Percentiles rank a stretch among this genome's conserved stretches.
Conservation (phyloP, 2,888 invertebrate genomes). For the Synergus umbraculus region DNA sequence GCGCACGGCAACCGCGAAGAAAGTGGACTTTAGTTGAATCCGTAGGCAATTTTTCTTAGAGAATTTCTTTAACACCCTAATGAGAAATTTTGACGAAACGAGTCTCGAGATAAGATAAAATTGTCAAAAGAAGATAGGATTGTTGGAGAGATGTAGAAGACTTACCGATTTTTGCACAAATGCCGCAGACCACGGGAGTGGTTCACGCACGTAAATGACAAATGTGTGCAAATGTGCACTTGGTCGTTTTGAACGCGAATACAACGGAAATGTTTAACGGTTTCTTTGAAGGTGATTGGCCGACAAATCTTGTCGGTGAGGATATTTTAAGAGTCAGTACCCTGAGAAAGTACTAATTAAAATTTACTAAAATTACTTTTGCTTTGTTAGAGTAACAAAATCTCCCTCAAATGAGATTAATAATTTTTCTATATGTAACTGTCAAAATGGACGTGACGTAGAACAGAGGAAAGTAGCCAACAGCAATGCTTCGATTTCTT, state of each 20-base stretch:
- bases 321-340: constrained; percentile 5
- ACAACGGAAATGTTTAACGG: constrained; percentile 68
- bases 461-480: not conserved
- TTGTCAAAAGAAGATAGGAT: not conserved
- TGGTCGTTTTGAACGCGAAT: constrained; percentile 65
- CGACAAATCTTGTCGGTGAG: not conserved
- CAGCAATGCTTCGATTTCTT: not conserved
- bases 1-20: constrained; percentile 22
- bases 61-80: not conserved
- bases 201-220: constrained; percentile 68
- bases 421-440: not conserved
- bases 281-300: constrained; percentile 61
- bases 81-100: not conserved
- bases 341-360: not conserved
- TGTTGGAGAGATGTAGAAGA: constrained; percentile 44
- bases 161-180: constrained; percentile 58
- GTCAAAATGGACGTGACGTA: not conserved
- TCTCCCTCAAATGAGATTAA: constrained; percentile 6
- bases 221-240: constrained; percentile 59
- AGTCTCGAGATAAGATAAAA: not conserved
- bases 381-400: not conserved
- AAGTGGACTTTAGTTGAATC: constrained; percentile 16
- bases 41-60: not conserved
- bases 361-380: constrained; percentile 14
- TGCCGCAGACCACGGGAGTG: constrained; percentile 64